Conservation (phyloP, 2,113 vertebrate species). For the Cyprinodon brontotheroides region DNA sequence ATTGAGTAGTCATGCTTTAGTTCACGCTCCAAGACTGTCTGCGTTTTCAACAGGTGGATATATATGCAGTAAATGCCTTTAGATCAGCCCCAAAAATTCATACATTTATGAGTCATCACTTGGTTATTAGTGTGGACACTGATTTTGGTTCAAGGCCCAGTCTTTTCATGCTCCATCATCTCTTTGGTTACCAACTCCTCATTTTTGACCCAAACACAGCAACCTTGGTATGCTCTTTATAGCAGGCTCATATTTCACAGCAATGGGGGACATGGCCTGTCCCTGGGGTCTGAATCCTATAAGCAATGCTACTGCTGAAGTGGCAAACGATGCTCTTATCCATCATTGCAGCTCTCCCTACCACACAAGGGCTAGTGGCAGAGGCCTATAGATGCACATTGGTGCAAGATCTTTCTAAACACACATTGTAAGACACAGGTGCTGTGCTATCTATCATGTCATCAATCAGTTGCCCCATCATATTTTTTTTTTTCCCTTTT, state of each 20-base stretch:
- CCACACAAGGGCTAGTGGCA: constrained; percentile 10
- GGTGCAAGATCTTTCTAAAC: constrained; percentile 14
- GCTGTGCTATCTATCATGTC: constrained; percentile 49
- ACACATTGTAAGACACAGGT: constrained; percentile 14
- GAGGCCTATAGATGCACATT: constrained; percentile 16
- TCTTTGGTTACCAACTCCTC: constrained; percentile 17
- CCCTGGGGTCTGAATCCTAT: constrained; percentile 61
- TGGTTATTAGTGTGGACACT: constrained; percentile 62
- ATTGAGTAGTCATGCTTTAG: no score
- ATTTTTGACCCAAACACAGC: constrained; percentile 9
- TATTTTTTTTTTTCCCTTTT: constrained; percentile 14
- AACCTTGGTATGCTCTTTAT: constrained; percentile 60
- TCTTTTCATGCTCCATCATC: constrained; percentile 19
- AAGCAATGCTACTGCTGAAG: constrained; percentile 72
- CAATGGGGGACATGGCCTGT: constrained; percentile 51
- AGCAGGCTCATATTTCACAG: constrained; percentile 72
- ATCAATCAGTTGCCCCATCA: constrained; percentile 30
- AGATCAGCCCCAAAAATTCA: background rate
- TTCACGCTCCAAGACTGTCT: no score
- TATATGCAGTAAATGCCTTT: no score
- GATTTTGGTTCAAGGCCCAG: constrained; percentile 48
- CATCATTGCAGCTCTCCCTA: constrained; percentile 50
- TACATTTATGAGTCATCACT: constrained; percentile 35
- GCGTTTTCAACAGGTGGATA: no score
- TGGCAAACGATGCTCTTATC: constrained; percentile 61